These are phyloP conservation scores for Petrocephalus schoutedeni DNA, from an alignment of 2,797 vertebrate species.

Conservation along the genomic window DNA sequence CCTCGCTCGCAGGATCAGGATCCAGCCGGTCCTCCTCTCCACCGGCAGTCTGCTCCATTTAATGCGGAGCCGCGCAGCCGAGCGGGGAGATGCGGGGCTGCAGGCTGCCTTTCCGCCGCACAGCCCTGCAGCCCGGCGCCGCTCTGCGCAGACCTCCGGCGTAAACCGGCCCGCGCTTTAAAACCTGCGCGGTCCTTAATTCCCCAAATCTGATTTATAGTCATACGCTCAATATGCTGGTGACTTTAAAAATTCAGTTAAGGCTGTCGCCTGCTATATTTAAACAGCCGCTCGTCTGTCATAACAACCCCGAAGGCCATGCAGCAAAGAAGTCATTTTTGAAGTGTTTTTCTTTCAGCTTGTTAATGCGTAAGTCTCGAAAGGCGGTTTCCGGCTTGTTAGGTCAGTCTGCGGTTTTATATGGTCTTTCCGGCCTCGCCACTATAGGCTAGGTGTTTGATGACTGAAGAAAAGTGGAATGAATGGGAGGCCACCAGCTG, in stretches of 20 bases:
- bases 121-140: not conserved
- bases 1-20: not conserved
- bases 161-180: not conserved
- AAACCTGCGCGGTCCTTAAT: not conserved
- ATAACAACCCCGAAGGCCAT: not conserved
- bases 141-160: not conserved
- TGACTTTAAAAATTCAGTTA: conserved; percentile 6
- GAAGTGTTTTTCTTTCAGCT: not conserved
- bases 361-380: not conserved
- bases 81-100: not conserved
- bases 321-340: not conserved
- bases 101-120: not conserved
- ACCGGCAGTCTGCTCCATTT: not conserved
- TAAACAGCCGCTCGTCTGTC: not conserved
- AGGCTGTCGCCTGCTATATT: not conserved
- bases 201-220: not conserved
- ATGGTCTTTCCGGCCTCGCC: not conserved
- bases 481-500: not conserved
- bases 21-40: conserved; percentile 11
- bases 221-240: not conserved
- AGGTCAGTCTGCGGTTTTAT: not conserved
- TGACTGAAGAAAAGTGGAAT: not conserved
- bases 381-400: not conserved
- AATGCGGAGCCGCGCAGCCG: not conserved
- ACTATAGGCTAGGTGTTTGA: not conserved